Conservation (phyloP, 1,140 invertebrate species). For the Leptinotarsa texana region DNA sequence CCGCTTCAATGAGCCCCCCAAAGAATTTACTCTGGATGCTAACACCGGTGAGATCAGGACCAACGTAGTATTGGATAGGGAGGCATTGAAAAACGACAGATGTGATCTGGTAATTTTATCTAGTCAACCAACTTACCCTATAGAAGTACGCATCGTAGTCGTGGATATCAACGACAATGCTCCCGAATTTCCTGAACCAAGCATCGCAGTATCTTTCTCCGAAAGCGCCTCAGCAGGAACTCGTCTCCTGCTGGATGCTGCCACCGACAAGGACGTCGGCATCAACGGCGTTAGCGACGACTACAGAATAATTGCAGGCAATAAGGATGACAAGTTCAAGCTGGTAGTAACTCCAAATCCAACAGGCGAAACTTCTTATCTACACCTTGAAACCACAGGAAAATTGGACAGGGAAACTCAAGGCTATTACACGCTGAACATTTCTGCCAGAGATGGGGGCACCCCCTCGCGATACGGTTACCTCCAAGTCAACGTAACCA, state of each 20-base stretch:
- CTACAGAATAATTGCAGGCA: slow-evolving; percentile 86
- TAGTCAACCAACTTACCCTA: slow-evolving; percentile 90
- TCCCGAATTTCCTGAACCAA: slow-evolving; percentile 86
- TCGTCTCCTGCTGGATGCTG: slow-evolving; percentile 81
- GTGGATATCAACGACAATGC: slow-evolving; percentile 88
- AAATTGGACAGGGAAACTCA: slow-evolving; percentile 85
- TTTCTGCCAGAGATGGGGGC: slow-evolving; percentile 87
- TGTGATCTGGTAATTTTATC: slow-evolving; percentile 89
- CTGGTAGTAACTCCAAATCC: slow-evolving; percentile 86
- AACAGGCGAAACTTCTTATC: slow-evolving; percentile 83
- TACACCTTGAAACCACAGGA: slow-evolving; percentile 88
- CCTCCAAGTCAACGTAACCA: slow-evolving; percentile 85
- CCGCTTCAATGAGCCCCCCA: slow-evolving; percentile 86
- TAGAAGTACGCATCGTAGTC: slow-evolving; percentile 85
- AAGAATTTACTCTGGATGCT: slow-evolving; percentile 80
- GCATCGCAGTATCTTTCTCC: slow-evolving; percentile 83
- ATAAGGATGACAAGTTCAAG: slow-evolving; percentile 84
- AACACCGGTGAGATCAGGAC: slow-evolving; percentile 82
- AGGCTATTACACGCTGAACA: slow-evolving; percentile 83
- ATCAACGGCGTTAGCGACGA: slow-evolving; percentile 84
- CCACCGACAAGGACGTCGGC: slow-evolving; percentile 84
- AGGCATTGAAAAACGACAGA: slow-evolving; percentile 73
- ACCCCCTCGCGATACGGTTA: slow-evolving; percentile 79
- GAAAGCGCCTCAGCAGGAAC: slow-evolving; percentile 89
- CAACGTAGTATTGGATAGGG: slow-evolving; percentile 78